Conservation (phyloP, 1,140 invertebrate species). For the Cherax quadricarinatus region DNA sequence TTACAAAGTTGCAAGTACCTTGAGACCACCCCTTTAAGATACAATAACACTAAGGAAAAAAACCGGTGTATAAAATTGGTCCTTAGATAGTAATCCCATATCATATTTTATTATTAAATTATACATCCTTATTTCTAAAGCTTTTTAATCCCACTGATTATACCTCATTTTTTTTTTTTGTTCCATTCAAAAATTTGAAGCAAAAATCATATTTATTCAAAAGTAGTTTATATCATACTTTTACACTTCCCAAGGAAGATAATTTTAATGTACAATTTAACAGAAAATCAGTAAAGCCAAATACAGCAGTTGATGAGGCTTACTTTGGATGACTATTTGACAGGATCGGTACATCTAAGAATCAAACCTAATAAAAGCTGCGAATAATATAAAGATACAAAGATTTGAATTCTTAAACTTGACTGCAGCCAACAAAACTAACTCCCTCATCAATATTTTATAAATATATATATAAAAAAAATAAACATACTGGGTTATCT, state of each 20-base stretch:
- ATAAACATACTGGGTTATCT: neutral
- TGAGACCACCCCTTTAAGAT: too few relatives aligned
- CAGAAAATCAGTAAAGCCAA: neutral
- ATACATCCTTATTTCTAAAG: too few relatives aligned
- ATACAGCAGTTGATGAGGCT: neutral
- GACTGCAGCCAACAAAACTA: neutral
- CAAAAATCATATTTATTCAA: neutral
- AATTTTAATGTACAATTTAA: neutral
- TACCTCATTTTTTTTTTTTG: too few relatives aligned
- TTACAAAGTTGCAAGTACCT: too few relatives aligned
- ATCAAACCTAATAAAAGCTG: constrained; percentile 28
- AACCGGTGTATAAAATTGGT: neutral
- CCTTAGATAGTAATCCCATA: neutral
- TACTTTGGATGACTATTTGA: constrained; percentile 5
- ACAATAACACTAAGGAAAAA: neutral
- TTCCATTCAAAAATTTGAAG: neutral
- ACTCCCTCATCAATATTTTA: neutral
- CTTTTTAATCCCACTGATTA: neutral
- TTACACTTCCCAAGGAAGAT: neutral
- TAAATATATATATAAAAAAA: neutral
- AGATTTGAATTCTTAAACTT: constrained; percentile 47
- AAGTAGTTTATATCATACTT: neutral
- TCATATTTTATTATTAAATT: neutral
- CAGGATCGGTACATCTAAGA: constrained; percentile 34
- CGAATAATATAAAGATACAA: neutral